Base-by-base conservation (phyloP, 2,888 invertebrate genomes). In the Orthosia gothica region DNA sequence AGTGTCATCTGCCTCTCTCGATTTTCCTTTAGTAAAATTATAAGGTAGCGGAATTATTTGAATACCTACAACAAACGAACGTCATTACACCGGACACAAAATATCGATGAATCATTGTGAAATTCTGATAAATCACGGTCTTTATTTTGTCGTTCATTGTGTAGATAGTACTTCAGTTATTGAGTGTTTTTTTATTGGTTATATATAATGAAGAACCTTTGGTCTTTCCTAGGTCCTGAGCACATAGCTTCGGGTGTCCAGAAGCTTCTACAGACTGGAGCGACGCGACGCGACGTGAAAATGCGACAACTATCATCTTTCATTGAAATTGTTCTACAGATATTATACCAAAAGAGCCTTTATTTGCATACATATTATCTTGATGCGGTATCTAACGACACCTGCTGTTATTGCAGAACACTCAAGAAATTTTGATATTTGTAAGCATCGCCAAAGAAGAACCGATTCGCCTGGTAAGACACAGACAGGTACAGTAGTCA, bases 41-140 rank as follows among this genome's bases (percentile, higher is more conserved):
- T 32, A 52, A 11, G 13, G 16, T 7, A 67, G 15, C n/a, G 2
- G 18, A n/a, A 65, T 52, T 23, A 18, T 64, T 40, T 40, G 1
- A 16, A 61, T 49, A n/a, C n/a, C n/a, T n/a, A 61, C 32, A 47
- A 69, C 47, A 49, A 70, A 18, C 5, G n/a, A 69, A 13, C 4
- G n/a, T 50, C 16, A 69, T 40, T 66, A 68, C 50, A 15, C n/a
- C 13, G 18, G 13, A 47, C 20, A 70, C 11, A 55, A 32, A 32
- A 70, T 70, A 55, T 49, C 32, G 70, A 49, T 70, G 18, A 57
- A 40, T 70, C 32, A 68, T 47, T 2, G 26, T 3, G 18, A 70
- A 20, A 47, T 11, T 70, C 47, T 57, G 26, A 18, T 55, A 15
- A 55, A 49, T 40, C 7, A 40, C 7, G 47, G 3, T 32, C 5